Base-by-base conservation (phyloP, 1,140 invertebrate species). In the Drosophila ironensis region DNA sequence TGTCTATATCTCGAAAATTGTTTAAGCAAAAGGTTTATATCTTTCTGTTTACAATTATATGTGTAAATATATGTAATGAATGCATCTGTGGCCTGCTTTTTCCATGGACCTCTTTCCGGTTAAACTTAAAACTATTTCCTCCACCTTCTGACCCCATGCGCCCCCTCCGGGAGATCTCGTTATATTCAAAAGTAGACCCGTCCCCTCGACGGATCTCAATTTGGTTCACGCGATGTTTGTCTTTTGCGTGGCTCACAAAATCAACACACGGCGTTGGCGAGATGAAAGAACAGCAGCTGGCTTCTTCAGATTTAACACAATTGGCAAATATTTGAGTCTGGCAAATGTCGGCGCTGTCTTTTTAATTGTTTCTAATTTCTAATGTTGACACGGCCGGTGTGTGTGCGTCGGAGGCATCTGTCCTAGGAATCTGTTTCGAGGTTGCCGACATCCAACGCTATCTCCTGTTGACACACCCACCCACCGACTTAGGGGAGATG, bases 351-450 rank as follows among this genome's bases (percentile, higher is more conserved):
- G 78, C 56, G 41, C 50, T 68, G 72, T 40, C 73, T 77, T 72
- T 63, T 82, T 82, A 81, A 81, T 81, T 76, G 72, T 77, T 81
- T 81, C 76, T 82, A 82, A 82, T 81, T 82, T 82, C 54, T 20
- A 38, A 24, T 81, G 76, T 81, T 81, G 77, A 81, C 76, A 57
- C 48, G 54, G 11, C 45, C 37, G 54, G 54, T 28, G 48, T n/a
- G n/a, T n/a, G n/a, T n/a, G n/a, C n/a, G n/a, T 48, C 20, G 16
- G 30, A 25, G 37, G 41, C 51, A 67, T 42, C 56, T 70, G 42
- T 54, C 35, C 52, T 42, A 45, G 42, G 41, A 56, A 63, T 16
- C 17, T 12, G 35, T 33, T 51, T 61, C 54, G 17, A 66, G 42
- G 48, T 33, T 28, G 30, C 61, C 37, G 66, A 59, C 51, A 72